These are phyloP conservation scores for Parapsyche elsis DNA, from an alignment of 1,140 invertebrate species.

Conservation along the genomic window DNA sequence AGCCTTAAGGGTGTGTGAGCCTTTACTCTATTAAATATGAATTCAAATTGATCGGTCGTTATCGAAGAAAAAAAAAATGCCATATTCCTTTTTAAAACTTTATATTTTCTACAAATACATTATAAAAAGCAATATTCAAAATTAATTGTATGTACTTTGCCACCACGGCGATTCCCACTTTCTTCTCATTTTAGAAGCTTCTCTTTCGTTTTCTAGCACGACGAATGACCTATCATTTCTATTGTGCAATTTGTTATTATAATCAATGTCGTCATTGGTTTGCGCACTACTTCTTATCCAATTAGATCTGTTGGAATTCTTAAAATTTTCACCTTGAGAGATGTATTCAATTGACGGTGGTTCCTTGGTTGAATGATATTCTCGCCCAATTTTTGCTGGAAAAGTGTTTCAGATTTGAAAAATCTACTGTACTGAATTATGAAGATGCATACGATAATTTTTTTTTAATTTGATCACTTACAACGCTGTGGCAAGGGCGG, in stretches of 20 bases:
- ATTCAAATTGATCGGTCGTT: no score
- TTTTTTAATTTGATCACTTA: background rate
- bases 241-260: background rate
- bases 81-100: no score
- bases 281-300: conserved; percentile 30
- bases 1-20: no score
- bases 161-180: conserved; percentile 46
- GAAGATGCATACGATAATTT: background rate
- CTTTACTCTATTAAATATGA: no score
- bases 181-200: background rate
- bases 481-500: background rate
- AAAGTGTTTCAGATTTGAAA: background rate
- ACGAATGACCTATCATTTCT: conserved; percentile 49
- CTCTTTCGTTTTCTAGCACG: conserved; percentile 29
- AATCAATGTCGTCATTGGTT: background rate
- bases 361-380: background rate
- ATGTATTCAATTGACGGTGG: background rate
- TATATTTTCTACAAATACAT: no score
- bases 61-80: no score
- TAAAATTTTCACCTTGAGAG: background rate
- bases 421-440: background rate
- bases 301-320: conserved; percentile 35
- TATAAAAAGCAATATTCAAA: background rate
- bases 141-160: conserved; percentile 24
- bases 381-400: background rate